These are phyloP conservation scores for Caerostris extrusa DNA, from an alignment of 1,140 invertebrate species.

Conservation along the genomic window DNA sequence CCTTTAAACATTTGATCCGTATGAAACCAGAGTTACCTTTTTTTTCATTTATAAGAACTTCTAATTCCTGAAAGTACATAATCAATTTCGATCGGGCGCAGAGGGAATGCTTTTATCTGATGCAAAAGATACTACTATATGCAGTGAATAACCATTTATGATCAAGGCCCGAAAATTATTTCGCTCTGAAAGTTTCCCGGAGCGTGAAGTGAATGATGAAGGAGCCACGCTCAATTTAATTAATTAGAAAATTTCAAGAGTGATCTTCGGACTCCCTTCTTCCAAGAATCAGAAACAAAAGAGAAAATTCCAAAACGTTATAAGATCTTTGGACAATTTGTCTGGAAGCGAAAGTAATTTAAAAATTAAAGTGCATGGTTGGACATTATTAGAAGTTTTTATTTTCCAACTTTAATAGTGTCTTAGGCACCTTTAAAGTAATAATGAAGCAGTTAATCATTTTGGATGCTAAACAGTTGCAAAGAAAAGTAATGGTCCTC, in stretches of 20 bases:
- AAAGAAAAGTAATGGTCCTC: not conserved
- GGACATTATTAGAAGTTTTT: constrained; percentile 54
- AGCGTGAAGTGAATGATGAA: constrained; percentile 32
- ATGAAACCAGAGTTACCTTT: not conserved
- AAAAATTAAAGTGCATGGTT: constrained; percentile 28
- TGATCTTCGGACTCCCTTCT: not conserved
- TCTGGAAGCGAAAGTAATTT: constrained; percentile 17
- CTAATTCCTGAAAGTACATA: not conserved
- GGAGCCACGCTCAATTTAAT: constrained; percentile 48
- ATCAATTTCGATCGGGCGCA: not conserved
- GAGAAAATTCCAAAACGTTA: constrained; percentile 37
- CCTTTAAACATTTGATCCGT: not conserved
- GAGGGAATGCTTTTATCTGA: not conserved
- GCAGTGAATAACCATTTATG: constrained; percentile 19
- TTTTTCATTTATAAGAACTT: not conserved
- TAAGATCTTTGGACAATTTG: constrained; percentile 48
- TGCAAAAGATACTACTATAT: not conserved
- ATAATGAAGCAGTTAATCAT: constrained; percentile 51
- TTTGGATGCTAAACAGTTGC: constrained; percentile 11
- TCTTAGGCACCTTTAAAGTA: constrained; percentile 42
- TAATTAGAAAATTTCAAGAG: constrained; percentile 51
- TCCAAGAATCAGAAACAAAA: constrained; percentile 31
- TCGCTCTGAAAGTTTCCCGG: constrained; percentile 30
- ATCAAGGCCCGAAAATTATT: not conserved
- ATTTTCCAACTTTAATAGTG: constrained; percentile 35